A percentile compares a stretch with the other conserved stretches of the same genome.
These are phyloP conservation scores for Sthenelais limicola DNA, from an alignment of 2,888 invertebrate genomes.

Conservation along the genomic window DNA sequence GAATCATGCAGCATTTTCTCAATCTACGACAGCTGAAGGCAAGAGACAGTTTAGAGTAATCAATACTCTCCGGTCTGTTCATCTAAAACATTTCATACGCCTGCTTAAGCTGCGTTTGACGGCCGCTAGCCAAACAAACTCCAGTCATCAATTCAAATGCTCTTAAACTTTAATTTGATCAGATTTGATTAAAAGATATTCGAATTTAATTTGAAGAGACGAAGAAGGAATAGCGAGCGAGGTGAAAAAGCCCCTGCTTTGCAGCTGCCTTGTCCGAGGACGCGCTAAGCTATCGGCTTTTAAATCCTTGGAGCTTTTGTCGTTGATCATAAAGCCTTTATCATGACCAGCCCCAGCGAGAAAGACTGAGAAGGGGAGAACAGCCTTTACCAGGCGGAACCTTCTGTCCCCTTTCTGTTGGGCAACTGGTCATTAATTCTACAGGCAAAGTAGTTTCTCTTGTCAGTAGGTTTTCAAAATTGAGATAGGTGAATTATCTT, in stretches of 20 bases:
- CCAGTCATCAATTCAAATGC: slow-evolving; percentile 33
- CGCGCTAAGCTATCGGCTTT: slow-evolving; percentile 32
- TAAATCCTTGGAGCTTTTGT: slow-evolving; percentile 33
- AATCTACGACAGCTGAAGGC: slow-evolving; percentile 10
- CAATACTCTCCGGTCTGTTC: background rate
- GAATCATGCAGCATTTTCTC: background rate
- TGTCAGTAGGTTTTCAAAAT: no score
- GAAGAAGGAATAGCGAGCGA: slow-evolving; percentile 15
- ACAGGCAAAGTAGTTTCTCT: no score
- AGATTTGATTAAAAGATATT: slow-evolving; percentile 37
- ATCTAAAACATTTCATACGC: slow-evolving; percentile 11
- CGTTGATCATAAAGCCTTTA: slow-evolving; percentile 10
- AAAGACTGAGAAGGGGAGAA: no score
- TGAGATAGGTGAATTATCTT: no score
- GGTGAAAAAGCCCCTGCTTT: background rate
- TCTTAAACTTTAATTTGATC: slow-evolving; percentile 37
- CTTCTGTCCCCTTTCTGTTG: no score
- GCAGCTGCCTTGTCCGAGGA: slow-evolving; percentile 27
- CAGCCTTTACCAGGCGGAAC: no score
- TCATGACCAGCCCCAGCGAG: background rate
- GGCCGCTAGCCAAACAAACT: slow-evolving; percentile 36
- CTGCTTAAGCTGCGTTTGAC: slow-evolving; percentile 28
- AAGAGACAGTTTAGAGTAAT: background rate
- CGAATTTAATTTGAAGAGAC: slow-evolving; percentile 31
- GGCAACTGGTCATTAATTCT: no score